Conservation (phyloP, 2,888 invertebrate species). For the Papilio protenor region DNA sequence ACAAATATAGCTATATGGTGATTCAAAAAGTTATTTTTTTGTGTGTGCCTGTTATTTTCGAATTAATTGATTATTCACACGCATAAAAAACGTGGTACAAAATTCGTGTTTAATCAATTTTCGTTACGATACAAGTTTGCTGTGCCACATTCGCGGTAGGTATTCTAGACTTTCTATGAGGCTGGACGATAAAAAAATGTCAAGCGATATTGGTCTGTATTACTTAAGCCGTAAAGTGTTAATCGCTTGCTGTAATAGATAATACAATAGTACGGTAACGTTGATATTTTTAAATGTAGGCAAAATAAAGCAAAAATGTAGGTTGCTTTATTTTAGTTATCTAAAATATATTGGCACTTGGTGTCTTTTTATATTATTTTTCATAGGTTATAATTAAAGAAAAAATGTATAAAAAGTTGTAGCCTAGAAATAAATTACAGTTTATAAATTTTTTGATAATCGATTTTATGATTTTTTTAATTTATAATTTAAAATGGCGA, state of each 20-base stretch:
- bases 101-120: conserved; percentile 31
- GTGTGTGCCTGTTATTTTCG: neutral
- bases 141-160: conserved; percentile 28
- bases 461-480: neutral
- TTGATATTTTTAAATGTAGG: conserved; percentile 30
- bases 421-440: too few relatives aligned
- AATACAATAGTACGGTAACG: conserved; percentile 15
- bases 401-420: too few relatives aligned
- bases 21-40: too few relatives aligned
- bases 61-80: neutral
- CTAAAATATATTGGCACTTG: neutral
- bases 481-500: neutral
- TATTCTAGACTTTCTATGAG: conserved; percentile 40
- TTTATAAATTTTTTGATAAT: too few relatives aligned
- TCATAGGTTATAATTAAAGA: neutral
- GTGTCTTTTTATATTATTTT: neutral
- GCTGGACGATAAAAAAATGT: conserved; percentile 15
- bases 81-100: conserved; percentile 13
- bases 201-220: conserved; percentile 31
- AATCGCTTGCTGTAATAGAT: conserved; percentile 11
- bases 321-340: conserved; percentile 16
- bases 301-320: neutral
- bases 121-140: conserved; percentile 32
- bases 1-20: too few relatives aligned
- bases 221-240: neutral